Percentiles rank a stretch among this genome's conserved stretches.
Evolutionary conservation across 2,888 invertebrate species (phyloP).

Genomic region (Petrolisthes cinctipes): DNA sequence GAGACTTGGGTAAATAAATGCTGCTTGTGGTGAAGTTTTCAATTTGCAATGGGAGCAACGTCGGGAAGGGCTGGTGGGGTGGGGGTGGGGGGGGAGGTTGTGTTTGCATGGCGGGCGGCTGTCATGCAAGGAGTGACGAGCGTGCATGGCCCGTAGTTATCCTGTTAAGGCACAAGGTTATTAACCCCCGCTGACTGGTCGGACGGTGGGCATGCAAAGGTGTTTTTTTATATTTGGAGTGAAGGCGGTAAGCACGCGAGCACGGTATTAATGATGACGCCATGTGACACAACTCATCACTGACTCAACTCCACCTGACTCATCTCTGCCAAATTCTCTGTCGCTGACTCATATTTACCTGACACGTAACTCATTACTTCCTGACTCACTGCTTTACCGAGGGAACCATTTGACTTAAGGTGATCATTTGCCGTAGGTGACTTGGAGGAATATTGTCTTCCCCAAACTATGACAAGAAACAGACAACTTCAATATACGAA

Average conservation of each 20-base stretch:
- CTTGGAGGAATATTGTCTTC: too few species aligned
- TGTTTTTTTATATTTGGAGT: background rate
- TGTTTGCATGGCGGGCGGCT: background rate
- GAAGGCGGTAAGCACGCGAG: conserved; percentile 24
- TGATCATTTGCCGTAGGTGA: too few species aligned
- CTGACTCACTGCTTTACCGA: too few species aligned
- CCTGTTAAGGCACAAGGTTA: conserved; percentile 46
- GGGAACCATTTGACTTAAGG: too few species aligned
- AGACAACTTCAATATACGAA: too few species aligned
- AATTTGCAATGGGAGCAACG: conserved; percentile 9
- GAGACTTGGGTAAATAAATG: background rate
- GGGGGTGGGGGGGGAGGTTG: background rate
- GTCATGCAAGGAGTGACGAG: conserved; percentile 11
- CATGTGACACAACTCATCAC: background rate
- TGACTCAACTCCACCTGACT: too few species aligned
- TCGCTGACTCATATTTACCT: too few species aligned
- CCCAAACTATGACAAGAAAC: too few species aligned
- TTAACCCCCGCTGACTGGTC: conserved; percentile 29
- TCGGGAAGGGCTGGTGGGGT: background rate
- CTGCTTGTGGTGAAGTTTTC: background rate
- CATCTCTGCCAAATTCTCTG: too few species aligned
- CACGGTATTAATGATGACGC: background rate
- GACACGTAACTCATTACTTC: too few species aligned
- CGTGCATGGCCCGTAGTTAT: conserved; percentile 35
- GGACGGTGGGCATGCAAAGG: conserved; percentile 18